These are phyloP conservation scores for Drosophila nigricruria DNA, from an alignment of 2,888 invertebrate genomes.

Conservation along the genomic window DNA sequence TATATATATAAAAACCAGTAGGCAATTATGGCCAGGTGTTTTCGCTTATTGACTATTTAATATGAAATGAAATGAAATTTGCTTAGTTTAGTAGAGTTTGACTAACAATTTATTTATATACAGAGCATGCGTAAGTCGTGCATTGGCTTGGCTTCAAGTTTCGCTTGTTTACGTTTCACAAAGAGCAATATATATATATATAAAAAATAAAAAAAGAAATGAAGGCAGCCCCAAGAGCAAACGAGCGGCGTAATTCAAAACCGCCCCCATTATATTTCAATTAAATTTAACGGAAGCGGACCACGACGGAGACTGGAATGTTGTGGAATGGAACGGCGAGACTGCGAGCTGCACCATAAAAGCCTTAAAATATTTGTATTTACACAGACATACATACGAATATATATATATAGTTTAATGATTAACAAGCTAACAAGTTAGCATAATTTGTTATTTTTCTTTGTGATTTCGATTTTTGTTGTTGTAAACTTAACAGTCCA, in stretches of 20 bases:
- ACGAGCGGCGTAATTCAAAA: slow-evolving; percentile 68
- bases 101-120: slow-evolving; percentile 16
- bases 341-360: slow-evolving; percentile 1
- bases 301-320: slow-evolving; percentile 39
- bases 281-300: slow-evolving; percentile 72
- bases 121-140: slow-evolving; percentile 40
- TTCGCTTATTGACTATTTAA: neutral
- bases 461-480: slow-evolving; percentile 16
- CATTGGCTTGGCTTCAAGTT: neutral
- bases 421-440: slow-evolving; percentile 51
- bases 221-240: slow-evolving; percentile 33
- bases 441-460: slow-evolving; percentile 40
- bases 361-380: slow-evolving; percentile 25
- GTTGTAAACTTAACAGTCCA: slow-evolving; percentile 37
- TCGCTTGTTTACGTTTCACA: slow-evolving; percentile 55
- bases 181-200: slow-evolving; percentile 43
- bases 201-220: slow-evolving; percentile 1
- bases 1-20: neutral
- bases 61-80: neutral
- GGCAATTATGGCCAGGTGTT: neutral
- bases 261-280: slow-evolving; percentile 78
- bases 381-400: slow-evolving; percentile 37
- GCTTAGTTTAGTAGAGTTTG: neutral
- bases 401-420: slow-evolving; percentile 50
- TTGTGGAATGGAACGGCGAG: slow-evolving; percentile 20